Evolutionary conservation across 2,797 vertebrate genomes (phyloP), one percentile per base, ranked within the genome.

Genomic region (Nothura maculosa): DNA sequence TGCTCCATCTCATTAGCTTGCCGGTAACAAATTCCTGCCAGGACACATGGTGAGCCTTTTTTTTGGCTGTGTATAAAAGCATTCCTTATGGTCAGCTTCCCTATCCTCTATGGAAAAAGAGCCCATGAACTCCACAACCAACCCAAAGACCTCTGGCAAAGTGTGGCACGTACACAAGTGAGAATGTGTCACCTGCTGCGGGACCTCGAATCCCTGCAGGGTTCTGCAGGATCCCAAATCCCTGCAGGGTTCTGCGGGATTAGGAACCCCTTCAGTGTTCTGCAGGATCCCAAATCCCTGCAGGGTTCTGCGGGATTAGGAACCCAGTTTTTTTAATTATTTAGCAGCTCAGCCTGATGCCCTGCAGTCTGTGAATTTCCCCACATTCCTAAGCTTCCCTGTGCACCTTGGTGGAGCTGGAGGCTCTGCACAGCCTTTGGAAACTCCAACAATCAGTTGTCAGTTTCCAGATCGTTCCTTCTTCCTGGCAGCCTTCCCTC

Each of bases 381-480:
- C 43, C 40, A 77, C 12, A 20, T 38, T 70, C 83, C 55, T 50
- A 73, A 91, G 67, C 52, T 52, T 66, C 36, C 45, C 30, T 22
- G 36, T 22, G 14, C 63, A 69, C 30, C 52, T 69, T 79, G 61
- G 30, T 79, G 55, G 63, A 89, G 55, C 79, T 83, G 70, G 81
- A 3, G 60, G 73, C 85, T 76, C 58, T 1, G 0, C 58, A 77
- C 52, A 19, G 45, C 85, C 90, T 85, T 92, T 93, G 94, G 54
- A 43, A 92, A 83, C 76, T 81, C n/a, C 57, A 70, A 70, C 80
- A 57, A 84, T 84, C 82, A 91, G 85, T 18, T 92, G 82, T 84
- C 93, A 84, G 82, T 75, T 94, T 87, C 81, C 67, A 36, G 95
- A 94, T 63, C 20, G 24, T 32, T 92, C 92, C 90, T 90, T 89